These are phyloP conservation scores for Anthonomus grandis DNA, from an alignment of 1,140 invertebrate species.

Conservation along the genomic window DNA sequence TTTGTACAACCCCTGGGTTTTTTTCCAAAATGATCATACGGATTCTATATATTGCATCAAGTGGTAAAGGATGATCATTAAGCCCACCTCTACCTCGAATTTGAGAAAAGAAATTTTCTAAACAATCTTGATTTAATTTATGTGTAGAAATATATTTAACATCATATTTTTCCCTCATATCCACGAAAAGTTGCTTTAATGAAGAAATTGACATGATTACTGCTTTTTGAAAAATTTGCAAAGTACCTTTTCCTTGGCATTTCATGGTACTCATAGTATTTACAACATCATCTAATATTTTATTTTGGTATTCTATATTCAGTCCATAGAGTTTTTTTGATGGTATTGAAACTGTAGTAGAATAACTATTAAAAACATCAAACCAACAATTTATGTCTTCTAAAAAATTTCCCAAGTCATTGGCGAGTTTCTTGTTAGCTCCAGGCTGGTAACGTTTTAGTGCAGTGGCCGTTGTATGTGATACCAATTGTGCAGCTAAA, in stretches of 20 bases:
- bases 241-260: conserved; percentile 14
- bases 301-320: conserved; percentile 5
- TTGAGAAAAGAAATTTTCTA: conserved; percentile 17
- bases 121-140: not conserved
- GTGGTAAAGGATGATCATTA: conserved; percentile 5
- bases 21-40: too few species aligned
- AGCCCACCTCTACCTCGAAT: conserved; percentile 1
- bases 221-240: conserved; percentile 6
- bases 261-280: conserved; percentile 8
- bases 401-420: conserved; percentile 11
- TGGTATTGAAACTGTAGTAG: not conserved
- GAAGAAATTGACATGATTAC: conserved; percentile 16
- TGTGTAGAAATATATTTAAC: not conserved
- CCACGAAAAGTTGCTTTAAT: too few species aligned
- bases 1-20: too few species aligned
- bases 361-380: conserved; percentile 18
- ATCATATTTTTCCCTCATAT: too few species aligned
- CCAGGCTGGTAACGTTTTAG: conserved; percentile 11
- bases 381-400: conserved; percentile 14
- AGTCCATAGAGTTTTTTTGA: conserved; percentile 18
- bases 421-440: not conserved
- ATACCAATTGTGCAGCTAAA: conserved; percentile 28
- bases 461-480: conserved; percentile 18
- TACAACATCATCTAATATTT: conserved; percentile 11
- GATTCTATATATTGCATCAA: too few species aligned